Conservation (phyloP, 2,888 invertebrate genomes). For the Operophtera brumata region DNA sequence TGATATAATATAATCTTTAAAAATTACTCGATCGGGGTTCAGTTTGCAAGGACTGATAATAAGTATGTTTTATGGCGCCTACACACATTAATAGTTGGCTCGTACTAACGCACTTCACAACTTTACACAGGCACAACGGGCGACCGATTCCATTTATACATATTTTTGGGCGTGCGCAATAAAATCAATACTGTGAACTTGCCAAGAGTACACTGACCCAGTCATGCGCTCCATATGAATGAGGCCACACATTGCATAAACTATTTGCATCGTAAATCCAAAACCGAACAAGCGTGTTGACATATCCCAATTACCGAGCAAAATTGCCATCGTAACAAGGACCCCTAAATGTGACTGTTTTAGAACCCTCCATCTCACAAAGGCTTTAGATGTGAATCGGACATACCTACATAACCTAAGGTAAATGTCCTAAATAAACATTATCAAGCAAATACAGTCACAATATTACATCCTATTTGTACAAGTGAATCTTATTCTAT, state of each 20-base stretch:
- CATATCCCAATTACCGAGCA: constrained; percentile 40
- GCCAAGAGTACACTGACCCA: constrained; percentile 76
- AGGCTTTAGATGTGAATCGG: constrained; percentile 35
- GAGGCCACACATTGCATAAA: constrained; percentile 67
- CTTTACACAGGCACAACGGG: no score
- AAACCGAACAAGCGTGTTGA: constrained; percentile 24
- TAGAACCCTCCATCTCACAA: constrained; percentile 28
- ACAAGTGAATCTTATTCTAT: not conserved
- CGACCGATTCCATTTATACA: constrained; percentile 58
- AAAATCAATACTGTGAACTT: constrained; percentile 80
- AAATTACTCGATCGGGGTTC: no score
- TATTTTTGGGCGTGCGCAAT: constrained; percentile 79
- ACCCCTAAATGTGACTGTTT: constrained; percentile 34
- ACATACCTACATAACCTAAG: constrained; percentile 31
- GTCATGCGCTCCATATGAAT: constrained; percentile 61
- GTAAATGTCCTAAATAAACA: constrained; percentile 47
- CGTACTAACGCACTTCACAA: constrained; percentile 38
- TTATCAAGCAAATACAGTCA: constrained; percentile 21
- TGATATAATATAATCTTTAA: no score
- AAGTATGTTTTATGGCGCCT: constrained; percentile 5
- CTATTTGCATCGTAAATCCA: constrained; percentile 54
- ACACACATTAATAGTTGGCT: not conserved
- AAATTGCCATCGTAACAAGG: constrained; percentile 3
- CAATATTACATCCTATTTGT: constrained; percentile 11
- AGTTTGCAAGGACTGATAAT: constrained; percentile 7